Conservation (phyloP, 1,140 invertebrate genomes). For the Arion vulgaris region DNA sequence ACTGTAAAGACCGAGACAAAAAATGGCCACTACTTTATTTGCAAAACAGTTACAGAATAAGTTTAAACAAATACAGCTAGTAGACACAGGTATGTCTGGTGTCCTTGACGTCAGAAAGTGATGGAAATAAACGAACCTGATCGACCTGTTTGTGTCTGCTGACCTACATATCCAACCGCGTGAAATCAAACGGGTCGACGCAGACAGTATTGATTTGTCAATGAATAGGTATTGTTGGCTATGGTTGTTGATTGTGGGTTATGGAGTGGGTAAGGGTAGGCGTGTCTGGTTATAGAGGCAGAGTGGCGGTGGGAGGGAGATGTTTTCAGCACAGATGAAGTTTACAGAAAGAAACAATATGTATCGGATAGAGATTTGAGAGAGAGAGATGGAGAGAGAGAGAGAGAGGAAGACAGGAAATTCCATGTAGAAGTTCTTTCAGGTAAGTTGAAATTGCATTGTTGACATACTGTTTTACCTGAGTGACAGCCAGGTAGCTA, state of each 20-base stretch:
- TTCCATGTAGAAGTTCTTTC: no score
- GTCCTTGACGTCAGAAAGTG: constrained; percentile 7
- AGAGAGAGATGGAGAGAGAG: no score
- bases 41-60: neutral
- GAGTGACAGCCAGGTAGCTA: no score
- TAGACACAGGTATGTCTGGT: neutral
- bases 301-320: neutral
- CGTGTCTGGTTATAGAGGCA: neutral
- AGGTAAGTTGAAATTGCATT: no score
- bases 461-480: no score
- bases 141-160: constrained; percentile 18
- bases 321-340: neutral
- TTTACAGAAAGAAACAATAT: neutral
- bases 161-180: neutral
- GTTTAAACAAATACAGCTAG: neutral
- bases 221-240: no score
- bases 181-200: neutral
- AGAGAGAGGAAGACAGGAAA: no score
- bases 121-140: neutral
- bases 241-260: neutral
- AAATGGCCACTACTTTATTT: no score
- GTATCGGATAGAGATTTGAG: no score
- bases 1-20: no score
- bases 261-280: neutral
- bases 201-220: neutral